A percentile compares a stretch with the other conserved stretches of the same genome.
phyloP scores from a whole-genome alignment of 2,888 invertebrate genomes.

The Dascillus cervinus region DNA sequence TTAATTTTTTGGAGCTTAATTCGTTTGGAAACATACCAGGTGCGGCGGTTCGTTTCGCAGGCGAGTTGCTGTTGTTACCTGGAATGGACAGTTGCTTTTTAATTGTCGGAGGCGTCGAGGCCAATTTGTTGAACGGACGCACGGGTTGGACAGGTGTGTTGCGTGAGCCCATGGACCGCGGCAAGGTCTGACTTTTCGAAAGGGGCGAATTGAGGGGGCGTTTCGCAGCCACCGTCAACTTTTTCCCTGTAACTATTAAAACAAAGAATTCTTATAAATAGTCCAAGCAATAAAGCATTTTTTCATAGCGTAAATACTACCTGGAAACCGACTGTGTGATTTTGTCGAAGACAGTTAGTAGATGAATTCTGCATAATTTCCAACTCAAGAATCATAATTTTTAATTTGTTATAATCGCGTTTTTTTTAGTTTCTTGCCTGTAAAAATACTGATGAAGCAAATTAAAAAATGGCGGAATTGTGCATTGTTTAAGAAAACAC shows the following conservation, averaged over 20 bases:
- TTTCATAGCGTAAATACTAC: too few relatives aligned
- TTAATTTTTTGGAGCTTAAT: background rate
- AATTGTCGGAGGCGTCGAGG: slow-evolving; percentile 79
- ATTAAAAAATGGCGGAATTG: too few relatives aligned
- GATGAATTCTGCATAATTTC: too few relatives aligned
- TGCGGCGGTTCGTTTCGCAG: slow-evolving; percentile 44
- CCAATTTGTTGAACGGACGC: slow-evolving; percentile 58
- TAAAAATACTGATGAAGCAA: too few relatives aligned
- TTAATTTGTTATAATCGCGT: too few relatives aligned
- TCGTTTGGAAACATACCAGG: slow-evolving; percentile 2
- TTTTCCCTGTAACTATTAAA: slow-evolving; percentile 70
- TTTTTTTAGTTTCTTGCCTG: too few relatives aligned
- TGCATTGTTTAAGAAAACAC: background rate
- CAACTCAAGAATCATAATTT: too few relatives aligned
- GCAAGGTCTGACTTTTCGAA: slow-evolving; percentile 80
- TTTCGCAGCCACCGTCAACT: slow-evolving; percentile 67
- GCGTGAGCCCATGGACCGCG: slow-evolving; percentile 71
- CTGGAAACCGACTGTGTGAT: too few relatives aligned
- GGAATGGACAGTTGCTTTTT: slow-evolving; percentile 71
- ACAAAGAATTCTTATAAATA: too few relatives aligned
- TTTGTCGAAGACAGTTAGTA: too few relatives aligned
- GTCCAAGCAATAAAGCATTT: too few relatives aligned
- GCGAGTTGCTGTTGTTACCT: slow-evolving; percentile 50
- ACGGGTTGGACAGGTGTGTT: slow-evolving; percentile 42
- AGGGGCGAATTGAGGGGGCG: slow-evolving; percentile 56